Evolutionary conservation across 2,797 vertebrate genomes (phyloP).

Genomic region (Phylloscopus collybita): DNA sequence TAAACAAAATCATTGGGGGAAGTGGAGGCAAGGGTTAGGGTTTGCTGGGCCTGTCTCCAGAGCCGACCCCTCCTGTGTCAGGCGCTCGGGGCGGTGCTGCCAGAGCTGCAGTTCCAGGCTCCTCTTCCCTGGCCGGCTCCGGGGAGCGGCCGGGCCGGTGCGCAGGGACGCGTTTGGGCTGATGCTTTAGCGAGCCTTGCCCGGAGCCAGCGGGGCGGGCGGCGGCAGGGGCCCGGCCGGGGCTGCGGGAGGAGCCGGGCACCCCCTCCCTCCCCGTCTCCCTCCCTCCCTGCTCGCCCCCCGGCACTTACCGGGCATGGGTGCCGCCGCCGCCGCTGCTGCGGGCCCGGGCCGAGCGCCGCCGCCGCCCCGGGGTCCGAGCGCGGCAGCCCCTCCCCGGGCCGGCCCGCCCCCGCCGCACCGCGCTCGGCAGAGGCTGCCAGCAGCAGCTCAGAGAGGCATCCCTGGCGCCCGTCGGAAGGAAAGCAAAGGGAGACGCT

Average conservation of each 20-base stretch:
- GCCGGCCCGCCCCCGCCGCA: background rate
- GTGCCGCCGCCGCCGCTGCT: background rate
- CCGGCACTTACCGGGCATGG: background rate
- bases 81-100: fast-evolving
- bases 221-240: background rate
- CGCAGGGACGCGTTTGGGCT: background rate
- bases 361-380: background rate
- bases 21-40: background rate
- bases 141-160: background rate
- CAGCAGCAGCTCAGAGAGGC: fast-evolving
- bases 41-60: background rate
- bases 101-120: background rate
- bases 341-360: background rate
- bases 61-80: no score
- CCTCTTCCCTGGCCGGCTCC: background rate
- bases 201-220: background rate
- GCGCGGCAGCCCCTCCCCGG: background rate
- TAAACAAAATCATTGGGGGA: fast-evolving
- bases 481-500: fast-evolving
- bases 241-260: background rate
- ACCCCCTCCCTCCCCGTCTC: no score
- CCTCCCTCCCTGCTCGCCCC: background rate
- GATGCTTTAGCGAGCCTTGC: background rate
- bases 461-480: fast-evolving
- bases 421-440: fast-evolving